Percentiles rank a stretch among this genome's conserved stretches.
phyloP scores from a whole-genome alignment of 2,113 vertebrate genomes.

The Amazona guildingii region DNA sequence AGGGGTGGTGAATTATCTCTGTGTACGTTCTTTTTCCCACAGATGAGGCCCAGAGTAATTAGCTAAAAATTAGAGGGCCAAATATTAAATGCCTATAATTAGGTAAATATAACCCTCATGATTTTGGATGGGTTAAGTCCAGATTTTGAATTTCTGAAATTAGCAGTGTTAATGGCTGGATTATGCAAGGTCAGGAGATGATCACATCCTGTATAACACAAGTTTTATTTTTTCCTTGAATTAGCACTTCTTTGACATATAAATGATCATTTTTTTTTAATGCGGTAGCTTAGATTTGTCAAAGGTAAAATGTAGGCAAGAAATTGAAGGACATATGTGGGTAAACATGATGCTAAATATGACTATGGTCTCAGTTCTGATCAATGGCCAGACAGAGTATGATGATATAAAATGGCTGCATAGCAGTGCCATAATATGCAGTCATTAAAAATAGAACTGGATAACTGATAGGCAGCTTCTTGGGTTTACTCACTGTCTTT shows the following conservation, averaged over 20 bases:
- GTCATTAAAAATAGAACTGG: background rate
- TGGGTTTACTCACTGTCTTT: background rate
- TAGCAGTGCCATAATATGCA: background rate
- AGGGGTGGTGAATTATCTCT: background rate
- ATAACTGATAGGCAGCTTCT: background rate
- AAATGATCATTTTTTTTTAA: background rate
- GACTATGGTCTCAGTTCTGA: background rate
- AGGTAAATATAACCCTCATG: background rate
- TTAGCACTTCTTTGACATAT: background rate
- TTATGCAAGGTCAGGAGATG: background rate
- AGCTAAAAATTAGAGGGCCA: background rate
- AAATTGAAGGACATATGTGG: background rate
- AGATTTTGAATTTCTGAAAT: background rate
- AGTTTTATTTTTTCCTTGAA: background rate
- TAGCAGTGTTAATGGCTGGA: background rate
- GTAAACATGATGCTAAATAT: background rate
- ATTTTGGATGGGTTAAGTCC: background rate
- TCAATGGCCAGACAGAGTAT: background rate
- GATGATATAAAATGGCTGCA: background rate
- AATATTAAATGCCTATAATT: background rate
- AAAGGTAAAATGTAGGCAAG: background rate
- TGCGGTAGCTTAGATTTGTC: background rate
- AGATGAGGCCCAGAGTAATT: background rate
- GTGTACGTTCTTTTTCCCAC: background rate
- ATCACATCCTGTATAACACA: background rate